Conservation (phyloP, 2,113 vertebrate genomes). For the Tor tambroides region DNA sequence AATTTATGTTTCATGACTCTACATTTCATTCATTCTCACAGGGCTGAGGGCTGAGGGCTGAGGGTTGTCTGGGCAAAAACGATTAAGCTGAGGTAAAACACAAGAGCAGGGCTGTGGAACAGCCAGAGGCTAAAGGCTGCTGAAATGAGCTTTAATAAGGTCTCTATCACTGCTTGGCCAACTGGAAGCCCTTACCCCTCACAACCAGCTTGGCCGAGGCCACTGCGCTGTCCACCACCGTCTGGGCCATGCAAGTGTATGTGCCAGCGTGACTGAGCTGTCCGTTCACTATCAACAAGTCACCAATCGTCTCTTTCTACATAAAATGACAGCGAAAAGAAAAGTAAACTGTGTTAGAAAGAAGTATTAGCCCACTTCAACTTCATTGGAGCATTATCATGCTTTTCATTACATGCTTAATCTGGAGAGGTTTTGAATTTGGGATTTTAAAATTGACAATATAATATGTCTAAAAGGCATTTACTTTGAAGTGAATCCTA, state of each 20-base stretch:
- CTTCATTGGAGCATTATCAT: not conserved
- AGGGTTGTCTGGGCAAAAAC: not conserved
- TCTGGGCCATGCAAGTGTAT: constrained; percentile 91
- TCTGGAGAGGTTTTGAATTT: not conserved
- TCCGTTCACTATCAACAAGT: constrained; percentile 82
- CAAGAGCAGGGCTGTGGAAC: not conserved
- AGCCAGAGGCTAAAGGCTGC: not conserved
- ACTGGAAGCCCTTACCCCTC: constrained; percentile 77
- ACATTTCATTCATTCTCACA: not conserved
- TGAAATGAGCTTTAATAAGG: not conserved
- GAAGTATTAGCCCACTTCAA: not conserved
- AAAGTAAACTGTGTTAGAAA: not conserved
- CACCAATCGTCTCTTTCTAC: constrained; percentile 91
- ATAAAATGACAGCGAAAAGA: not conserved
- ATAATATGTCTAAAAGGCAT: constrained; percentile 20
- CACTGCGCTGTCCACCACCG: constrained; percentile 89
- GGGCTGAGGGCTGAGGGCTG: no score
- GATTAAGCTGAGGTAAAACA: constrained; percentile 6
- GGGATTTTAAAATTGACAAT: constrained; percentile 14
- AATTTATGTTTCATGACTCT: not conserved
- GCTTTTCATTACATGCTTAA: not conserved
- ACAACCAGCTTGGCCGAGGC: constrained; percentile 88
- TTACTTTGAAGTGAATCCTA: constrained; percentile 41
- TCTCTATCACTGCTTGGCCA: not conserved
- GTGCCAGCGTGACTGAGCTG: constrained; percentile 88